These are phyloP conservation scores for Nylanderia fulva DNA, from an alignment of 1,140 invertebrate species.

Conservation along the genomic window DNA sequence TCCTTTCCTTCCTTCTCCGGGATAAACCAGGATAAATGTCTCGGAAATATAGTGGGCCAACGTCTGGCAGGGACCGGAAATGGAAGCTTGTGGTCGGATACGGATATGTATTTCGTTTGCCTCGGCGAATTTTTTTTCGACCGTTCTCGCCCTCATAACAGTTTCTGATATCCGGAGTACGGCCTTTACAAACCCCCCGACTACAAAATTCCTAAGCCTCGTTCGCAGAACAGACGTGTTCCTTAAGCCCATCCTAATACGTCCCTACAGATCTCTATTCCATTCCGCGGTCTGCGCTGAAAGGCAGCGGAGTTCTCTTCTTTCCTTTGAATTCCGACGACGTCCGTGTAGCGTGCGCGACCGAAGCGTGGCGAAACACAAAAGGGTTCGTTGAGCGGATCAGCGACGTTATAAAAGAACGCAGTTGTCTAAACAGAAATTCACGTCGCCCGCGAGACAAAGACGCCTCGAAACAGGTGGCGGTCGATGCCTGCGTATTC, in stretches of 20 bases:
- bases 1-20: constrained; percentile 59
- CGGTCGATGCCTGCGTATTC: constrained; percentile 45
- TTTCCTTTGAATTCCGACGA: constrained; percentile 34
- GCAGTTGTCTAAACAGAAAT: constrained; percentile 68
- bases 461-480: constrained; percentile 64
- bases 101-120: constrained; percentile 85
- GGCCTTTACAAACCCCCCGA: neutral
- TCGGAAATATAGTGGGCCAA: constrained; percentile 86
- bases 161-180: constrained; percentile 84
- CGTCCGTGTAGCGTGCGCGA: constrained; percentile 42
- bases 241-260: neutral
- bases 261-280: neutral
- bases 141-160: constrained; percentile 77
- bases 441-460: constrained; percentile 54
- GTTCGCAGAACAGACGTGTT: neutral
- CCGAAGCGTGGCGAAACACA: constrained; percentile 53
- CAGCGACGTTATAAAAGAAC: constrained; percentile 61
- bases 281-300: neutral
- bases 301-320: neutral
- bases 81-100: constrained; percentile 87
- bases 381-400: constrained; percentile 60
- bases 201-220: constrained; percentile 43
- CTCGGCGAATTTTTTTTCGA: constrained; percentile 77
- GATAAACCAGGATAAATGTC: constrained; percentile 87
- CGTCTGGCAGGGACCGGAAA: constrained; percentile 86